These are phyloP conservation scores for Chelon labrosus DNA, from an alignment of 2,797 vertebrate species.

Conservation along the genomic window DNA sequence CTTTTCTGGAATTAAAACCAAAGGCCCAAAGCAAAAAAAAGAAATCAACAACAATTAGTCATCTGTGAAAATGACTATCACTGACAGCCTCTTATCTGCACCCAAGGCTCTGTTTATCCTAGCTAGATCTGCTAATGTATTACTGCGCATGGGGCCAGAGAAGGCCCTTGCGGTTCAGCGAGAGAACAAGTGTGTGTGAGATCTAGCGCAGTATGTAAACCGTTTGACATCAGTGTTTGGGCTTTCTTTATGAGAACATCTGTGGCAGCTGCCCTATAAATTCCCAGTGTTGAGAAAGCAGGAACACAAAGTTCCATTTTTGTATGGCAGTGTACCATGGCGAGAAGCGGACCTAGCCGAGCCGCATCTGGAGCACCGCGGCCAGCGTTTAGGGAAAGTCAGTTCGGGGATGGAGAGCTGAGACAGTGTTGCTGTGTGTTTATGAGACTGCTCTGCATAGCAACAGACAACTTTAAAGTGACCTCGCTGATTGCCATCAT, in stretches of 20 bases:
- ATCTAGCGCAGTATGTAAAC: constrained; percentile 80
- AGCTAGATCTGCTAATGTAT: constrained; percentile 51
- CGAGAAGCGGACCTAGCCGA: constrained; percentile 65
- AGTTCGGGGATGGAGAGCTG: constrained; percentile 73
- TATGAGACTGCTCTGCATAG: constrained; percentile 54
- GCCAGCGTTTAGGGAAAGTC: constrained; percentile 74
- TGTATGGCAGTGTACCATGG: constrained; percentile 84
- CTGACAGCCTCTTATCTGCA: constrained; percentile 50
- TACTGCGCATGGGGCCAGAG: constrained; percentile 62
- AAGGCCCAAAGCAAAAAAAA: constrained; percentile 23
- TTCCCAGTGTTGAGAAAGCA: constrained; percentile 82
- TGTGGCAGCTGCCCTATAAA: constrained; percentile 87
- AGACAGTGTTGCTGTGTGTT: constrained; percentile 63
- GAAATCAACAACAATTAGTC: constrained; percentile 16
- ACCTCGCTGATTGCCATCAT: constrained; percentile 34
- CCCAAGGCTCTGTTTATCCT: constrained; percentile 54
- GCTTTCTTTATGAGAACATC: constrained; percentile 86
- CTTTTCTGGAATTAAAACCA: constrained; percentile 30
- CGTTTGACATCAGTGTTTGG: constrained; percentile 86
- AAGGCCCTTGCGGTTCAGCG: constrained; percentile 65
- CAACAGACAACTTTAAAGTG: constrained; percentile 51
- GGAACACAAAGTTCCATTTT: constrained; percentile 85
- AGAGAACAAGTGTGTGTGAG: constrained; percentile 78
- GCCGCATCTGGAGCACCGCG: constrained; percentile 70
- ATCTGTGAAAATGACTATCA: constrained; percentile 47